Base-by-base conservation (phyloP, 2,888 invertebrate species). In the Pimpla rufipes region DNA sequence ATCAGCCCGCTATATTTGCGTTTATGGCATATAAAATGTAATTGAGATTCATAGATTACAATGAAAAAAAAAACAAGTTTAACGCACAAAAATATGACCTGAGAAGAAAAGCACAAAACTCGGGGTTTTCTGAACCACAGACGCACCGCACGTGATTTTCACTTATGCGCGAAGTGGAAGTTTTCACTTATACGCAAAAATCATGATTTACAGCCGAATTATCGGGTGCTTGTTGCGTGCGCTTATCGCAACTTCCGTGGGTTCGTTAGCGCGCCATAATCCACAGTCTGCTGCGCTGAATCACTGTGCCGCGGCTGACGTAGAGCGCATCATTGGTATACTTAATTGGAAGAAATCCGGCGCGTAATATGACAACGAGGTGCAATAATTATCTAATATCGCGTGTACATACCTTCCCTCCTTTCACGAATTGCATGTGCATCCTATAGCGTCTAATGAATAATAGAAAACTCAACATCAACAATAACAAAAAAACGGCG, bases 241-340 rank as follows among this genome's bases (percentile, higher is more conserved):
- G 3, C 21, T 57, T 62, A 66, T 66, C 40, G 40, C 21, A 40
- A 55, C 40, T 75, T 42, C 66, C 66, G 40, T 40, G 42, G 71
- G 47, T 81, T 81, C 76, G 71, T 81, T 81, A 81, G 42, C n/a
- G 66, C 29, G 37, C 23, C 42, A 45, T 66, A 47, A 66, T 42
- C 67, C 62, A 8, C 62, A 8, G 52, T 55, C 70, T 37, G 55
- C 52, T 37, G 70, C 75, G 40, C 62, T 45, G 42, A 11, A n/a
- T 45, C 50, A 29, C n/a, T 16, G 16, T 16, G 40, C 11, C 18
- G 16, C 4, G 55, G 7, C 5, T 29, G 11, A 18, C 57, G 35
- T 45, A 52, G 10, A 62, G 23, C 55, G 40, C 52, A 50, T 68
- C 62, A 75, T 79, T 79, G 40, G 57, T 57, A 35, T 18, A 11